Base-by-base conservation (phyloP, 2,113 vertebrate genomes). In the Upupa epops region DNA sequence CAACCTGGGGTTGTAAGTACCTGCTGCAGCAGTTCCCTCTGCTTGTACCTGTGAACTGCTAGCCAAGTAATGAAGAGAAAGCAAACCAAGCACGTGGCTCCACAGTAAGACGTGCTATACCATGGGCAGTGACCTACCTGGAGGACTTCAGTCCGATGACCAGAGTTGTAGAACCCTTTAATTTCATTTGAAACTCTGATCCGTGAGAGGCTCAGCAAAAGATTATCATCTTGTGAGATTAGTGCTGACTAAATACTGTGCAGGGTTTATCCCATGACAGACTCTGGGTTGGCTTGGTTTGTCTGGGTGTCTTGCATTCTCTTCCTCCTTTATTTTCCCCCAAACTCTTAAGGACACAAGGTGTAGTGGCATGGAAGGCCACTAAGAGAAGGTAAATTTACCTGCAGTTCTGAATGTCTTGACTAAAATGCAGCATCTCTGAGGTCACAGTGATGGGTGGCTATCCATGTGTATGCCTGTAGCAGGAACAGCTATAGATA, bases 151-250 rank as follows among this genome's bases (percentile, higher is more conserved):
- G 0, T 82, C 78, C 79, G 55, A 28, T 89, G 52, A 58, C 31
- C 31, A 56, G 42, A 68, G 55, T 42, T 92, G 61, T 70, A 51
- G 81, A 71, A 60, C 24, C 37, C 3, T 21, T 76, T 88, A 63
- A 92, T 92, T 85, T 70, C 59, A 58, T 88, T 83, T 12, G 36
- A 90, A 92, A 76, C 52, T 42, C 68, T 87, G 80, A 91, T 90
- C 54, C 36, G 40, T 15, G 8, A 42, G 81, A 61, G 22, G 70
- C 34, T 88, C 87, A 6, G 14, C 36, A 84, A 40, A 88, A 70
- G 89, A 79, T 86, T 21, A 80, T 91, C 24, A 32, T 65, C 56
- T 29, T 89, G 55, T 7, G 7, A 78, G 77, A 95, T 94, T 91
- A 96, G 68, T 36, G 61, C 10, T 66, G 77, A 36, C 76, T 90